These are phyloP conservation scores for Sciaenops ocellatus DNA, from an alignment of 2,797 vertebrate species.

Conservation along the genomic window DNA sequence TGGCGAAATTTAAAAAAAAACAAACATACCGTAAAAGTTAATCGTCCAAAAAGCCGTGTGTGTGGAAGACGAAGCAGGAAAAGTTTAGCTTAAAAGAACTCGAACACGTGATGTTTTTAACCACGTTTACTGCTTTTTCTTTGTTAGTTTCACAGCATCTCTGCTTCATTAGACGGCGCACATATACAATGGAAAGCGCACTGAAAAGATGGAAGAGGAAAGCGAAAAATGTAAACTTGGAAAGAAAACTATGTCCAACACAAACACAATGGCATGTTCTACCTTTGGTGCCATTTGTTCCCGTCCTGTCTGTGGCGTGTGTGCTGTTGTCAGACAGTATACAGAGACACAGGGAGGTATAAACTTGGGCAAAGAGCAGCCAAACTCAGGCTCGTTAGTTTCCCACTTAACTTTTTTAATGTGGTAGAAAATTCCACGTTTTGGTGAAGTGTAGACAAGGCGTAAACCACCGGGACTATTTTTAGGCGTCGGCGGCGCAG, in stretches of 20 bases:
- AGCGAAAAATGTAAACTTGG: slow-evolving; percentile 50
- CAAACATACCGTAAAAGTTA: no score
- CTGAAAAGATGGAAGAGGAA: slow-evolving; percentile 32
- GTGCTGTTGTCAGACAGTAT: slow-evolving; percentile 16
- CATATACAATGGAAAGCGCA: slow-evolving; percentile 26
- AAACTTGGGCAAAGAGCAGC: slow-evolving; percentile 28
- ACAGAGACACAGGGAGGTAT: slow-evolving; percentile 42
- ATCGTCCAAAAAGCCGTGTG: neutral
- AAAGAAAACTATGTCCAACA: slow-evolving; percentile 20
- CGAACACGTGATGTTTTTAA: slow-evolving; percentile 7
- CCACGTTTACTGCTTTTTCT: neutral
- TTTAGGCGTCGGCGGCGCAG: slow-evolving; percentile 48
- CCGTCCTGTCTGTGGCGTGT: slow-evolving; percentile 9
- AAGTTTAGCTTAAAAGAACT: neutral
- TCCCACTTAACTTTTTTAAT: slow-evolving; percentile 47
- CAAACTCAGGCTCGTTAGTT: slow-evolving; percentile 29
- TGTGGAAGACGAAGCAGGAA: neutral
- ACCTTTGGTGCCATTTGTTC: slow-evolving; percentile 20
- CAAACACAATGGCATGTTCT: slow-evolving; percentile 24
- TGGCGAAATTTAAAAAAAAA: neutral
- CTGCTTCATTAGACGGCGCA: slow-evolving; percentile 38
- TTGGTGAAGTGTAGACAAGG: slow-evolving; percentile 69
- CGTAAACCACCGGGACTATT: slow-evolving; percentile 57
- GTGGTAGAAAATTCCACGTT: slow-evolving; percentile 58
- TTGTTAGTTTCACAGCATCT: neutral